Base-by-base conservation (phyloP, 1,140 invertebrate species). In the Drosophila ananassae region DNA sequence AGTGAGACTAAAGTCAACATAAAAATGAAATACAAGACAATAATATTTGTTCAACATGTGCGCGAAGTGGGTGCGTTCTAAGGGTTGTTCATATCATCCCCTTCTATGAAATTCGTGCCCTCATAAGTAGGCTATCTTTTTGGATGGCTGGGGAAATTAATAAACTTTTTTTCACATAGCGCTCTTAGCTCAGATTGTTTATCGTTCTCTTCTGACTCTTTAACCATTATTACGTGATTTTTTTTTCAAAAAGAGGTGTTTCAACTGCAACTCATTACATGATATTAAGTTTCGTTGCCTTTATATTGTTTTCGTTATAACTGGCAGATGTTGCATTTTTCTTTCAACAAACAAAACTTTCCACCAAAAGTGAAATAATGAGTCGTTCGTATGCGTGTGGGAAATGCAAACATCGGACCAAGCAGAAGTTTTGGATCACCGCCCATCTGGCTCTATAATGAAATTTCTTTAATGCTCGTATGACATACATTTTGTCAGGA, bases 11-110 rank as follows among this genome's bases (percentile, higher is more conserved):
- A 87, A 85, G 82, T 82, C 82, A 78, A 78, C 82, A 87, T 85
- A 87, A 87, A 85, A 87, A 72, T 89, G 83, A 85, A 85, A 85
- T 85, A 82, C 82, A 76, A 75, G 74, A 74, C 78, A 82, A 87
- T 87, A 85, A 82, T 80, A 76, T 68, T 85, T 82, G 75, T 74
- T 66, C 73, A 79, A 87, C 82, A 85, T 78, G 78, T 82, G 79
- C 56, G 69, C 50, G 41, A 37, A 46, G 48, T n/a, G 34, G n/a
- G 48, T 57, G 51, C 21, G 30, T 51, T 39, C 37, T 32, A 17
- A 61, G 52, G 37, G 21, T 25, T 28, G 48, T 22, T 22, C 21
- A 22, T 24, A 8, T 46, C 30, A 21, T 28, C 25, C 24, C 53
- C 34, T 52, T 73, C 63, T 50, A 17, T 68, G 32, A 56, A 13